Percentiles rank a stretch among this genome's conserved stretches.
These are phyloP conservation scores for Larimichthys crocea DNA, from an alignment of 2,113 vertebrate species.

Conservation along the genomic window DNA sequence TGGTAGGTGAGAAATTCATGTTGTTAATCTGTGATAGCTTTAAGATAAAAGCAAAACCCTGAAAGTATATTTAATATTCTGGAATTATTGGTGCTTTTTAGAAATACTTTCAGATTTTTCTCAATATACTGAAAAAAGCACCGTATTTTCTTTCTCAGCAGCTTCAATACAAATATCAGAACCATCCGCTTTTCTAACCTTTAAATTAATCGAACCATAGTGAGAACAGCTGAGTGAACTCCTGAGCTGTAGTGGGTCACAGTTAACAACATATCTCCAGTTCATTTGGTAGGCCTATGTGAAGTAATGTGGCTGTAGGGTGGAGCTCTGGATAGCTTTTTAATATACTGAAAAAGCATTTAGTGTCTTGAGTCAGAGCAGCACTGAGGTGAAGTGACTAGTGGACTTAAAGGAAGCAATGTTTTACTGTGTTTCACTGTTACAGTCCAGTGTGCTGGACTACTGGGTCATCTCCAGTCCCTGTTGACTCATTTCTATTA, in stretches of 20 bases:
- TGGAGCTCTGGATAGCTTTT: not conserved
- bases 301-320: not conserved
- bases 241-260: constrained; percentile 59
- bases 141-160: not conserved
- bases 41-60: no score
- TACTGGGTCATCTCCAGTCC: not conserved
- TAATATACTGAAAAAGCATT: not conserved
- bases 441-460: not conserved
- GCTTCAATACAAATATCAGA: not conserved
- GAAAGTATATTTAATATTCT: not conserved
- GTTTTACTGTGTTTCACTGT: constrained; percentile 8
- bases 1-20: no score
- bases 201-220: not conserved
- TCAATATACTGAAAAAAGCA: not conserved
- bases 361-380: constrained; percentile 20
- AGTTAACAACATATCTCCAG: constrained; percentile 7
- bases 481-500: not conserved
- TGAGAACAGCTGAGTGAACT: constrained; percentile 36
- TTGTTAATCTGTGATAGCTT: no score
- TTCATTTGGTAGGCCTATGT: constrained; percentile 43
- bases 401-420: constrained; percentile 2
- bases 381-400: constrained; percentile 5
- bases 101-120: not conserved
- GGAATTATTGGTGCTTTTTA: not conserved
- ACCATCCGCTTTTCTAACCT: not conserved